Evolutionary conservation across 2,113 vertebrate species (phyloP).

Genomic region (Pelecanus crispus): DNA sequence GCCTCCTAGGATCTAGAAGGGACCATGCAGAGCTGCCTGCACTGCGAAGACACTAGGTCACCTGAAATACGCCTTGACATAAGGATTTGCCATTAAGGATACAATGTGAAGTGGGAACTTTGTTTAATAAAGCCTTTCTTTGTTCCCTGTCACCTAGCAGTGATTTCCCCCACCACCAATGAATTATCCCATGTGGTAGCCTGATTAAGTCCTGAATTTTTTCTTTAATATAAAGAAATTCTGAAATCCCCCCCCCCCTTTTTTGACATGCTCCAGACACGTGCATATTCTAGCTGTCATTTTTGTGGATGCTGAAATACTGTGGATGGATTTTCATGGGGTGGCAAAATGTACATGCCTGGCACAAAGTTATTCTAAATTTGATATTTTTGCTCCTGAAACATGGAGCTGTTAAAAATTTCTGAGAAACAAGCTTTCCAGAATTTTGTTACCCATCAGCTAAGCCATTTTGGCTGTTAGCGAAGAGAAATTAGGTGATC

Average conservation of each 20-base stretch:
- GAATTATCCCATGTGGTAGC: not conserved
- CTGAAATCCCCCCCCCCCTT: not conserved
- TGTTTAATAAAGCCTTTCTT: not conserved
- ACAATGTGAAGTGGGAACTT: not conserved
- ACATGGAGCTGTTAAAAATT: not conserved
- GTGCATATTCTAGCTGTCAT: not conserved
- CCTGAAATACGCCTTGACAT: not conserved
- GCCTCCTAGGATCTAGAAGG: not conserved
- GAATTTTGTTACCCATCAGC: not conserved
- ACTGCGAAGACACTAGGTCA: rapidly evolving
- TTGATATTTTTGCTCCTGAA: not conserved
- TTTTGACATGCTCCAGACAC: not conserved
- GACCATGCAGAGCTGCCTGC: not conserved
- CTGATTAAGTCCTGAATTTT: not conserved
- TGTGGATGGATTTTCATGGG: not conserved
- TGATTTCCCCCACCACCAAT: not conserved
- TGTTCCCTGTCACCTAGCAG: not conserved
- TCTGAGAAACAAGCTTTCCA: not conserved
- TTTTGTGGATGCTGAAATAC: not conserved
- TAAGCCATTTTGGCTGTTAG: slow-evolving; percentile 4
- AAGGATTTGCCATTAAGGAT: not conserved
- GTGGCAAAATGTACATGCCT: not conserved
- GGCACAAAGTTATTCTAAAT: not conserved
- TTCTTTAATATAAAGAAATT: not conserved
- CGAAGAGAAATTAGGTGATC: not conserved